Base-by-base conservation (phyloP, 2,888 invertebrate species). In the Deilephila elpenor region DNA sequence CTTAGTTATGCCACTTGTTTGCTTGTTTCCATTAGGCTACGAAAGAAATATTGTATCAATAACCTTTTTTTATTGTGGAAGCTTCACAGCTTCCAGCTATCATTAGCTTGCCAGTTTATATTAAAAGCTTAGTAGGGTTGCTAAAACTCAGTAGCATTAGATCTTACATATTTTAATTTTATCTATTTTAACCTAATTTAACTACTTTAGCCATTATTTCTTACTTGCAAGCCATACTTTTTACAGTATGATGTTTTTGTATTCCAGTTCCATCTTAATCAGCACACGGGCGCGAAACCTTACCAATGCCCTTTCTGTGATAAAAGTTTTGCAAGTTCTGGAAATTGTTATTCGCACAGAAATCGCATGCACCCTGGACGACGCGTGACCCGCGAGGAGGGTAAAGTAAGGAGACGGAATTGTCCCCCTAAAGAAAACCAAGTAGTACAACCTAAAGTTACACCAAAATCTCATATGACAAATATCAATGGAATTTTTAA, bases 251-350 rank as follows among this genome's bases (percentile, higher is more conserved):
- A 25, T 60, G 5, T 60, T 60, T 20, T 37, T 44, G 11, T 64
- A 32, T 95, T 95, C 75, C 90, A 96, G 96, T 97, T 96, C 86
- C 97, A 97, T 84, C 96, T 96, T 83, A 97, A 97, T 86, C 96
- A 96, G 83, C 97, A 97, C 83, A 97, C 97, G n/a, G 97, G 97
- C 70, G 96, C 95, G 5, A 95, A 96, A 82, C 97, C 97, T 34
- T 97, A 96, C 88, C 95, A 96, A 88, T 97, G 97, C 86, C 96
- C 96, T 51, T 96, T 96, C 83, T 97, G 97, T 88, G 96, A 96
- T 0, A 96, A 96, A 88, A 94, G 96, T 73, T 96, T 97, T 86
- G 96, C 97, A 62, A 96, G 96, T 87, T 96, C 96, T 37, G 97
- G 97, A 17, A 97, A 97, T 83, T 97, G 96, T 84, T 97, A 97